phyloP scores from a whole-genome alignment of 2,797 vertebrate genomes.

The Rhabdophis nuchalis region DNA sequence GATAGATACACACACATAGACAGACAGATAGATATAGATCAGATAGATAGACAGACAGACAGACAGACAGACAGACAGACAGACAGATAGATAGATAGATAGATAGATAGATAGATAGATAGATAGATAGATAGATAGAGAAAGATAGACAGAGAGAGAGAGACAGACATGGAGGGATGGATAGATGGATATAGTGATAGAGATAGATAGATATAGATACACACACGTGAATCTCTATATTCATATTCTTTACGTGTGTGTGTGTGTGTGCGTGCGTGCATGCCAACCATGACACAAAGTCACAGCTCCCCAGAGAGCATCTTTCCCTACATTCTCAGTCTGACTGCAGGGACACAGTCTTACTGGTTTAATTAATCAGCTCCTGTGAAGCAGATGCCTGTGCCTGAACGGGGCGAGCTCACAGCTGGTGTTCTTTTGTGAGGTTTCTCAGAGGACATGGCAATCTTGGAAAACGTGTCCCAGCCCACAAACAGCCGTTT shows the following conservation, averaged over 20 bases:
- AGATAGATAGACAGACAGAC: too few species aligned
- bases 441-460: neutral
- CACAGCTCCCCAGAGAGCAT: neutral
- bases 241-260: neutral
- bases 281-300: neutral
- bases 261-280: rapidly evolving
- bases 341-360: neutral
- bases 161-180: too few species aligned
- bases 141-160: too few species aligned
- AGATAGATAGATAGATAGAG: too few species aligned
- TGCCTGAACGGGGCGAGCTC: neutral
- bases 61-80: too few species aligned
- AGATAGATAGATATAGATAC: too few species aligned
- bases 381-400: neutral
- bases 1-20: too few species aligned
- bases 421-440: neutral
- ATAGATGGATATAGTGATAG: too few species aligned
- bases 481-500: neutral
- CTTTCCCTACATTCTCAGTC: neutral
- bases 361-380: neutral
- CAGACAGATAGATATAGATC: too few species aligned
- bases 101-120: too few species aligned
- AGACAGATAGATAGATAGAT: too few species aligned
- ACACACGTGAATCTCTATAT: neutral
- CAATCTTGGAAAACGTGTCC: neutral